Evolutionary conservation across 2,888 invertebrate species (phyloP).

Genomic region (Coleophora deauratella): DNA sequence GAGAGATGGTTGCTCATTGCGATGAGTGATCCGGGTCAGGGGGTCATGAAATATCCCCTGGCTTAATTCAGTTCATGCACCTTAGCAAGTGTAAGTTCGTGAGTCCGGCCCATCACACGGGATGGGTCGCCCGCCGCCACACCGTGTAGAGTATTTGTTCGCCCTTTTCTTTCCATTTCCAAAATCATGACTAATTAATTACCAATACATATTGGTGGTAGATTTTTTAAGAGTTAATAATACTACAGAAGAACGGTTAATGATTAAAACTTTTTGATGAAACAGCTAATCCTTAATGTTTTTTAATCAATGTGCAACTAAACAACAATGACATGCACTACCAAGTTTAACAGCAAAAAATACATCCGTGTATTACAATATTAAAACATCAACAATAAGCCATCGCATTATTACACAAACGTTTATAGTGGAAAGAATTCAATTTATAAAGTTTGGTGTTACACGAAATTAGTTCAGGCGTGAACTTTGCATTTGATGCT

Average conservation of each 20-base stretch:
- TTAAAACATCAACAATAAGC: slow-evolving; percentile 22
- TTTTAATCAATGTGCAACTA: too few relatives aligned
- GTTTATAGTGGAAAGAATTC: slow-evolving; percentile 23
- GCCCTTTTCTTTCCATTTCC: background rate
- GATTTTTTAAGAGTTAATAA: too few relatives aligned
- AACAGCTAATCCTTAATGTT: too few relatives aligned
- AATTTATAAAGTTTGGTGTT: slow-evolving; percentile 24
- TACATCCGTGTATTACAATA: slow-evolving; percentile 8
- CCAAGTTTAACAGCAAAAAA: slow-evolving; percentile 7
- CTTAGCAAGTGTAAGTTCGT: too few relatives aligned
- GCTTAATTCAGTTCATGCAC: too few relatives aligned
- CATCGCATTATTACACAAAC: slow-evolving; percentile 6
- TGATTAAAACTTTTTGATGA: too few relatives aligned
- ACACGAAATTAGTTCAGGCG: slow-evolving; percentile 53
- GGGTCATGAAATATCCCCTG: too few relatives aligned
- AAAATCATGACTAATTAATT: too few relatives aligned
- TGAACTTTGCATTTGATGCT: slow-evolving; percentile 45
- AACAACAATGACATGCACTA: background rate
- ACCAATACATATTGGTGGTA: too few relatives aligned
- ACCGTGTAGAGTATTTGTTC: slow-evolving; percentile 7
- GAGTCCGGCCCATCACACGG: too few relatives aligned
- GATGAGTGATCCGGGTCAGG: too few relatives aligned
- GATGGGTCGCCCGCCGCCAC: slow-evolving; percentile 1
- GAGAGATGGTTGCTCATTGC: background rate
- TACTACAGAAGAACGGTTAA: too few relatives aligned